Conservation (phyloP, 2,797 vertebrate genomes). For the Crypturellus tataupa region DNA sequence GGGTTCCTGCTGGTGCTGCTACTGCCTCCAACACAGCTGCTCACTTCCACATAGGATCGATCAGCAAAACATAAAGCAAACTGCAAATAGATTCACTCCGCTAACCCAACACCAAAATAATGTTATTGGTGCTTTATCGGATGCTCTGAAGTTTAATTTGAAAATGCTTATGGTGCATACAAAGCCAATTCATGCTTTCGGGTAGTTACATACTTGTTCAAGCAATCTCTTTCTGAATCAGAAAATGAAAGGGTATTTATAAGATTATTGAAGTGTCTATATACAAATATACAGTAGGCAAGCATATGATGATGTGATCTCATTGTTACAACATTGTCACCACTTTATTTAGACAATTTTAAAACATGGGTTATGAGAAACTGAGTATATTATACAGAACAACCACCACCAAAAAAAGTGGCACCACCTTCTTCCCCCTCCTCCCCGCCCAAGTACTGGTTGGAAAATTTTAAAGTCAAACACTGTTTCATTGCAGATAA, state of each 20-base stretch:
- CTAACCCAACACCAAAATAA: background rate
- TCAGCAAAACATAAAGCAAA: background rate
- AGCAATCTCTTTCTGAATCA: background rate
- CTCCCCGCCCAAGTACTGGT: background rate
- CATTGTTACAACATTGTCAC: background rate
- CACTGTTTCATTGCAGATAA: background rate
- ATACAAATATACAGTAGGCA: background rate
- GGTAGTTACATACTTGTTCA: conserved; percentile 1
- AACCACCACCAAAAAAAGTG: background rate
- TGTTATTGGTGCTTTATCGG: background rate
- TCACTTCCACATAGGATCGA: background rate
- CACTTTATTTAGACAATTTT: conserved; percentile 16
- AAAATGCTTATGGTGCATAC: background rate
- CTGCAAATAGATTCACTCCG: background rate
- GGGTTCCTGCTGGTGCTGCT: background rate
- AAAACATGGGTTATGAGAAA: background rate
- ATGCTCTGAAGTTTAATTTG: conserved; percentile 16
- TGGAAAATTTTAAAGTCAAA: background rate
- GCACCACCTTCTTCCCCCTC: background rate
- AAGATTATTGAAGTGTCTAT: background rate
- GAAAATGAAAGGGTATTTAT: conserved; percentile 1
- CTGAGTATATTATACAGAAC: background rate
- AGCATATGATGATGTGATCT: background rate
- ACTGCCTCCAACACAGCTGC: background rate
- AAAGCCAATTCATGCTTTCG: background rate